Conservation (phyloP, 1,140 invertebrate genomes). For the Drosophila takahashii region DNA sequence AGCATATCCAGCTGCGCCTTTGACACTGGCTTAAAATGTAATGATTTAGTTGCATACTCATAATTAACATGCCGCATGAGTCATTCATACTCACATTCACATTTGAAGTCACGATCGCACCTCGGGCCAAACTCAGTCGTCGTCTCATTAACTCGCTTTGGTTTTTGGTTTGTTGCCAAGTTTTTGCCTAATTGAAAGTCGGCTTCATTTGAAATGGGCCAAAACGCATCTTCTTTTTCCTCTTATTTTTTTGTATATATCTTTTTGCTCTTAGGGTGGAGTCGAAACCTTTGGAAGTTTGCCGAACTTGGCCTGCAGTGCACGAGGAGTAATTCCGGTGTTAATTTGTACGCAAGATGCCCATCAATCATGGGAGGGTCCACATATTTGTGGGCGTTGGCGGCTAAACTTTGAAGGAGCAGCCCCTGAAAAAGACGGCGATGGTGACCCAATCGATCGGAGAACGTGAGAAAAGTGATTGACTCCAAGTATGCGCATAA, state of each 20-base stretch:
- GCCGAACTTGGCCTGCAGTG: constrained; percentile 36
- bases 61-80: constrained; percentile 71
- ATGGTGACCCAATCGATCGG: constrained; percentile 25
- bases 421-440: constrained; percentile 28
- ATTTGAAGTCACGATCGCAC: constrained; percentile 20
- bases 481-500: constrained; percentile 1
- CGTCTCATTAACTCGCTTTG: constrained; percentile 74
- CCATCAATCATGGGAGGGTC: constrained; percentile 71
- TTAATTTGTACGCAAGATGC: constrained; percentile 77
- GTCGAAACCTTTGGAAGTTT: constrained; percentile 42
- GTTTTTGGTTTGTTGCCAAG: constrained; percentile 41
- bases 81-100: constrained; percentile 6
- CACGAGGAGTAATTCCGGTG: constrained; percentile 73
- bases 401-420: constrained; percentile 68
- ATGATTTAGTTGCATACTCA: constrained; percentile 82
- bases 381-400: constrained; percentile 69
- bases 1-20: constrained; percentile 72
- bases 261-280: constrained; percentile 43
- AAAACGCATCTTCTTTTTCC: constrained; percentile 49
- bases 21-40: constrained; percentile 81
- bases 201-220: constrained; percentile 69
- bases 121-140: constrained; percentile 53
- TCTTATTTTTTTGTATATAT: constrained; percentile 1
- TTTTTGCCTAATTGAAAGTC: constrained; percentile 76
- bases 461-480: constrained; percentile 66